These are phyloP conservation scores for Cyprinodon brontotheroides DNA, from an alignment of 2,113 vertebrate genomes.

Conservation along the genomic window DNA sequence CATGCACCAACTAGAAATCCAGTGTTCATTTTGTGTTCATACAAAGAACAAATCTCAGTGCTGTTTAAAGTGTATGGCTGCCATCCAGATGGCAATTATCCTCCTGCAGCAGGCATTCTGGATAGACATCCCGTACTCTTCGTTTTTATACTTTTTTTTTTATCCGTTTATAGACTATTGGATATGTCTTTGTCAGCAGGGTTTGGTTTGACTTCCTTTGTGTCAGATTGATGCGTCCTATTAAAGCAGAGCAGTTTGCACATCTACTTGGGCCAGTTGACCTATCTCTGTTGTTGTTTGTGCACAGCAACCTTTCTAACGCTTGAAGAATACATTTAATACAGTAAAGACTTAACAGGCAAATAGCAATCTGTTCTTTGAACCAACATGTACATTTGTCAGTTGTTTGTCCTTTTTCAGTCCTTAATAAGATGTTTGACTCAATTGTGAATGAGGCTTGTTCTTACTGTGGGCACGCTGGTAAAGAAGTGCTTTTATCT, in stretches of 20 bases:
- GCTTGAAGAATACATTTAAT: slow-evolving; percentile 3
- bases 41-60: slow-evolving; percentile 40
- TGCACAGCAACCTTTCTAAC: slow-evolving; percentile 23
- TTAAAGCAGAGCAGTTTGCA: slow-evolving; percentile 40
- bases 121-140: slow-evolving; percentile 21
- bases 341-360: slow-evolving; percentile 6
- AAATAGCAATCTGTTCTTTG: not conserved
- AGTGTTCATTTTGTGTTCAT: slow-evolving; percentile 15
- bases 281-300: slow-evolving; percentile 22
- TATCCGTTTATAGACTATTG: slow-evolving; percentile 5
- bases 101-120: slow-evolving; percentile 17
- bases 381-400: not conserved
- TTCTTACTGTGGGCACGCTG: slow-evolving; percentile 27
- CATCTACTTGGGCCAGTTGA: slow-evolving; percentile 31
- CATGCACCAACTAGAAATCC: slow-evolving; percentile 30
- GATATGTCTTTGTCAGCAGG: slow-evolving; percentile 26
- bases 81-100: slow-evolving; percentile 46
- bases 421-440: slow-evolving; percentile 10
- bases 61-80: slow-evolving; percentile 30
- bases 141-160: not conserved
- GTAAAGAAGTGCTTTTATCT: slow-evolving; percentile 45
- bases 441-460: slow-evolving; percentile 15
- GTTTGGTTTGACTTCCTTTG: slow-evolving; percentile 42
- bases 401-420: slow-evolving; percentile 11
- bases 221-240: slow-evolving; percentile 40